phyloP scores from a whole-genome alignment of 1,140 invertebrate species.

The Thaumatotibia leucotreta region DNA sequence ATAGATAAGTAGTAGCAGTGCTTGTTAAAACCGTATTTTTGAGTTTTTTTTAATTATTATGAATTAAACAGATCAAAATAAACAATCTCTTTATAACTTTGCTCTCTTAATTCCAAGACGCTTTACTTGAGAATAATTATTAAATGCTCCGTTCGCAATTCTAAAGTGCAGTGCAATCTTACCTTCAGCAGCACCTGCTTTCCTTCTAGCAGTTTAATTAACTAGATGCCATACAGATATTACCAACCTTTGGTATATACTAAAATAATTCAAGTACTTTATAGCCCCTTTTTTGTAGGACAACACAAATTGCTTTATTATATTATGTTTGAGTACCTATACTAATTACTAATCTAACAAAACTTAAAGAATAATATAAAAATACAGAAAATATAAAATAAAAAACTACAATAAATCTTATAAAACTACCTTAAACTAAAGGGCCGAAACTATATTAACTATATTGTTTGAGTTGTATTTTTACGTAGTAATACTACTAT shows the following conservation, averaged over 20 bases:
- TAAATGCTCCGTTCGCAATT: not conserved
- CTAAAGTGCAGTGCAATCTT: not conserved
- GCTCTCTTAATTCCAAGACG: not conserved
- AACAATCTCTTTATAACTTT: not conserved
- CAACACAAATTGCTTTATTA: not conserved
- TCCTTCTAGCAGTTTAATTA: not conserved
- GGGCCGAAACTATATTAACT: too few species aligned
- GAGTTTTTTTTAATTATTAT: too few species aligned
- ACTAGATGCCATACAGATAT: not conserved
- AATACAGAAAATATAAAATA: too few species aligned
- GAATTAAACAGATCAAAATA: not conserved
- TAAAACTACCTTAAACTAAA: too few species aligned
- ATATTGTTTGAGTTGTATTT: too few species aligned
- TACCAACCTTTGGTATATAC: not conserved
- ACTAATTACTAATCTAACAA: too few species aligned
- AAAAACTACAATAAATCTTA: too few species aligned
- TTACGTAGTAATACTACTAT: too few species aligned
- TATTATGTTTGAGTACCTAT: too few species aligned
- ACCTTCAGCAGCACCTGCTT: not conserved
- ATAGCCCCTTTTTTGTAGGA: not conserved
- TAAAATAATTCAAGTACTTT: not conserved
- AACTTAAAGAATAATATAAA: too few species aligned
- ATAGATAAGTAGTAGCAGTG: too few species aligned
- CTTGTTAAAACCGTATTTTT: too few species aligned
- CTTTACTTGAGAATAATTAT: not conserved